Evolutionary conservation across 2,888 invertebrate genomes (phyloP).

Genomic region (Meliscaeva auricollis): DNA sequence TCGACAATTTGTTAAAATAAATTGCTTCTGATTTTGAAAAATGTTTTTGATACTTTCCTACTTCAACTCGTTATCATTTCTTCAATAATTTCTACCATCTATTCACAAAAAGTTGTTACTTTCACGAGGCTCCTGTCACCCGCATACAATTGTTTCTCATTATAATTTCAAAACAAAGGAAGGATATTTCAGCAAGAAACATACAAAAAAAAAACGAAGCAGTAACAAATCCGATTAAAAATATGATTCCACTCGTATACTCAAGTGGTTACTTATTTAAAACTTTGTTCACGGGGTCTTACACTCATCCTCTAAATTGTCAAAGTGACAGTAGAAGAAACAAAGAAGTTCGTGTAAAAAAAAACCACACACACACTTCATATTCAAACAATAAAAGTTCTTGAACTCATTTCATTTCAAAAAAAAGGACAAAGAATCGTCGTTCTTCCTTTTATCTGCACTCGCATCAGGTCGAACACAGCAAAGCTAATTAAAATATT

Average conservation of each 20-base stretch:
- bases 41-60: too few species aligned
- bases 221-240: slow-evolving; percentile 1
- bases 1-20: too few species aligned
- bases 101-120: too few species aligned
- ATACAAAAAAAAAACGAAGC: background rate
- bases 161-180: background rate
- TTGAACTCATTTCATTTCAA: slow-evolving; percentile 23
- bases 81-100: too few species aligned
- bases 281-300: slow-evolving; percentile 1
- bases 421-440: slow-evolving; percentile 57
- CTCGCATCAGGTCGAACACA: slow-evolving; percentile 37
- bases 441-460: slow-evolving; percentile 15
- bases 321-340: slow-evolving; percentile 10
- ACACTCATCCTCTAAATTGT: slow-evolving; percentile 4
- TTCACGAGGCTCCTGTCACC: background rate
- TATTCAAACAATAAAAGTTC: slow-evolving; percentile 40
- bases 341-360: slow-evolving; percentile 13
- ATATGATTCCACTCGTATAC: background rate
- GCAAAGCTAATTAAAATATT: slow-evolving; percentile 63
- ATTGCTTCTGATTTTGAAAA: too few species aligned
- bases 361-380: background rate
- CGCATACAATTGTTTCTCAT: background rate
- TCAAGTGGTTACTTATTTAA: background rate
- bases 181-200: background rate
- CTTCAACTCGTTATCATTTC: too few species aligned